Base-by-base conservation (phyloP, 2,888 invertebrate genomes). In the Volucella inanis region DNA sequence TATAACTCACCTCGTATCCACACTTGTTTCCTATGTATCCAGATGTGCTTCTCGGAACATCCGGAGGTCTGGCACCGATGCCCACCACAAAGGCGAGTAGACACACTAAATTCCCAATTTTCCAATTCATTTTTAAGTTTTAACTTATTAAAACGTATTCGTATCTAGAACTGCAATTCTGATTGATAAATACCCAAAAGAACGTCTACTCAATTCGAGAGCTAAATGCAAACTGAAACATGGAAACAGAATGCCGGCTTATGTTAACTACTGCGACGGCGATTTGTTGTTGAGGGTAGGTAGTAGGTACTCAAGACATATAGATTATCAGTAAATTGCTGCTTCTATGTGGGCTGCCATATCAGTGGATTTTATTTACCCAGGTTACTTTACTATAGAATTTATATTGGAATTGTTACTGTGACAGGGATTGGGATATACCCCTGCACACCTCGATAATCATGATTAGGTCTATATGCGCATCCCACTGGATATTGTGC, bases 331-430 rank as follows among this genome's bases (percentile, higher is more conserved):
- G 67, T 55, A 54, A 65, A 50, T 10, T 82, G 47, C 45, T 68
- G 57, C 43, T 54, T 52, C 31, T 59, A 43, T 75, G 65, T 65
- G 64, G 38, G 45, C 31, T 22, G 67, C 54, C 80, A 31, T 85
- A 81, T 85, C 85, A 85, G 76, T 64, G 61, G 68, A 72, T 43
- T 85, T 81, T 85, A 81, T 85, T 81, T 81, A 81, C 76, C 57
- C 52, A 52, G 74, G 67, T 39, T 68, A 15, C 83, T 54, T 64
- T 4, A 15, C 83, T 54, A 57, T 4, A 18, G 39, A 22, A 41
- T 15, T 12, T 31, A 31, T 31, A 18, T 18, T 11, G 12, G 31
- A 31, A 31, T 6, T 31, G 31, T 4, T 4, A 31, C 6, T 31
- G 31, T 6, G 31, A 31, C 6, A 6, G 31, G 31, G 31, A 31